Conservation (phyloP, 2,888 invertebrate genomes). For the Eubasilissa splendida region DNA sequence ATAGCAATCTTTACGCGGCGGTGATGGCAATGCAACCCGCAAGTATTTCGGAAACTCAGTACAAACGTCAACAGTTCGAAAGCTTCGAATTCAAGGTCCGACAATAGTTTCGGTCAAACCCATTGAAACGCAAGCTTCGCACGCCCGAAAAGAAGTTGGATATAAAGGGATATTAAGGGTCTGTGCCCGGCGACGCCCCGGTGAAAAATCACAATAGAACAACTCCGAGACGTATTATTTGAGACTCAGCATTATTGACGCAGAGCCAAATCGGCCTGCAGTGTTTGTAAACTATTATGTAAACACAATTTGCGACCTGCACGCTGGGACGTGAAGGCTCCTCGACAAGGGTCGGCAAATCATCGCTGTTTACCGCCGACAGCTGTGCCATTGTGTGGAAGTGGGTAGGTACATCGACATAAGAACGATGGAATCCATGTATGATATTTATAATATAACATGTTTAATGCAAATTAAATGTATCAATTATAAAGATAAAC, state of each 20-base stretch:
- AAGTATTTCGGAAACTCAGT: neutral
- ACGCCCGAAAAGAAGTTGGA: conserved; percentile 39
- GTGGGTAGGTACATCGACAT: neutral
- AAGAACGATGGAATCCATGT: too few species aligned
- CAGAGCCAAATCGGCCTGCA: conserved; percentile 41
- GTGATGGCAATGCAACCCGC: neutral
- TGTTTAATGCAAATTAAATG: too few species aligned
- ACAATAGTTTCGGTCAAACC: conserved; percentile 4
- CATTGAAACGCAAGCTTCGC: neutral
- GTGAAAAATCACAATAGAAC: conserved; percentile 45
- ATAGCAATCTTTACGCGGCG: too few species aligned
- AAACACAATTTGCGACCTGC: conserved; percentile 55
- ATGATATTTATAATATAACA: too few species aligned
- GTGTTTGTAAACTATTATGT: conserved; percentile 54
- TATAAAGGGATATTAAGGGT: conserved; percentile 33
- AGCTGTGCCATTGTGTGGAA: neutral
- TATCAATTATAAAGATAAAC: too few species aligned
- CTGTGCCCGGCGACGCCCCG: conserved; percentile 33
- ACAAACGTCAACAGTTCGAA: neutral
- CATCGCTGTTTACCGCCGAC: conserved; percentile 14
- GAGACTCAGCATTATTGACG: conserved; percentile 41
- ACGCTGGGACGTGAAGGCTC: conserved; percentile 2
- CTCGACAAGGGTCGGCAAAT: conserved; percentile 28
- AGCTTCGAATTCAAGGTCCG: neutral
- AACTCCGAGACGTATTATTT: conserved; percentile 31